These are phyloP conservation scores for Danio kyathit DNA, from an alignment of 2,797 vertebrate species.

Conservation along the genomic window DNA sequence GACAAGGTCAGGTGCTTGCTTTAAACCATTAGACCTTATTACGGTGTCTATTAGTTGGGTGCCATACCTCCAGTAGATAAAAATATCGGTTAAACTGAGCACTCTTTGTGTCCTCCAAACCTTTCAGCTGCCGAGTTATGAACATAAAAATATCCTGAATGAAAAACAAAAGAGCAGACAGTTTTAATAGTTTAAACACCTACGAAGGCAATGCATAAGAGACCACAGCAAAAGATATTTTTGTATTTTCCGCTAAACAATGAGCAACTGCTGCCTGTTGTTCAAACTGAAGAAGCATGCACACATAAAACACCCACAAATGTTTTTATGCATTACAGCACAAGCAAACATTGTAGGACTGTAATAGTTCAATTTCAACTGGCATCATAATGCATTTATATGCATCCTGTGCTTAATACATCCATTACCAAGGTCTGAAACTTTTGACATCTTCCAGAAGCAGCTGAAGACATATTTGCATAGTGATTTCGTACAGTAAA, in stretches of 20 bases:
- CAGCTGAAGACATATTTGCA: too few species aligned
- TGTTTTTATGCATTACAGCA: neutral
- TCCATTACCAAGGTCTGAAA: too few species aligned
- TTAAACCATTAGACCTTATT: neutral
- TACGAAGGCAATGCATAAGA: neutral
- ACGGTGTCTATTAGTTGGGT: neutral
- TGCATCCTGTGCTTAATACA: too few species aligned
- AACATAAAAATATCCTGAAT: slow-evolving; percentile 99
- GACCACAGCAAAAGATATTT: slow-evolving; percentile 19
- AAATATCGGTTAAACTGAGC: slow-evolving; percentile 99
- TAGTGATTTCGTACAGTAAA: too few species aligned
- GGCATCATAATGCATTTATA: too few species aligned
- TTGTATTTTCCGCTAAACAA: neutral
- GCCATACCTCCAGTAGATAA: slow-evolving; percentile 94
- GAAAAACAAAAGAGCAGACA: slow-evolving; percentile 40
- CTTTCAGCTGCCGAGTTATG: slow-evolving; percentile 97
- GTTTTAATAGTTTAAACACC: slow-evolving; percentile 23
- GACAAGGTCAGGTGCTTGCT: slow-evolving; percentile 25
- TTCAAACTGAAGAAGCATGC: slow-evolving; percentile 4
- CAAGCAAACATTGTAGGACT: neutral
- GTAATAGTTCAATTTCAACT: too few species aligned
- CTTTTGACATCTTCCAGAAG: too few species aligned
- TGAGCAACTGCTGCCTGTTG: neutral
- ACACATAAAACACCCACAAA: neutral
- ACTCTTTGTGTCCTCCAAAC: slow-evolving; percentile 97